Percentiles rank a stretch among this genome's conserved stretches.
Conservation (phyloP, 1,140 invertebrate genomes). For the Anadara kagoshimensis region DNA sequence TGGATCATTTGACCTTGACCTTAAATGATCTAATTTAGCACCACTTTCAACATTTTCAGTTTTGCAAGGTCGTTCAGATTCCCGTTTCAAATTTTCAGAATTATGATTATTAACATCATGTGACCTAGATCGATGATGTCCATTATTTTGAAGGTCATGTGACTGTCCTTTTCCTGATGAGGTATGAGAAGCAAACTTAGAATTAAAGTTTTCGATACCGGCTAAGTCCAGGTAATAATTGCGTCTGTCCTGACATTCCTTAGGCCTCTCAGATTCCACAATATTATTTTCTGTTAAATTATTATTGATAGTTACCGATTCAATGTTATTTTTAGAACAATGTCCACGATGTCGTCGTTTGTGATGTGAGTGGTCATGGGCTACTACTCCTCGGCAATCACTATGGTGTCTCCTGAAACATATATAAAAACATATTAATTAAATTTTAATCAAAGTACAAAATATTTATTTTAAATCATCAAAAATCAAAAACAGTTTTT, state of each 20-base stretch:
- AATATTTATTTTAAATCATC: too few species aligned
- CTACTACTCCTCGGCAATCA: constrained; percentile 54
- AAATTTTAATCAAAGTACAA: too few species aligned
- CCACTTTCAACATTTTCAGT: constrained; percentile 19
- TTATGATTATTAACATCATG: constrained; percentile 52
- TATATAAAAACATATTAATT: constrained; percentile 10
- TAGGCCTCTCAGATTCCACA: constrained; percentile 40
- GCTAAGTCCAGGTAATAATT: constrained; percentile 75
- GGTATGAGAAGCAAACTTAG: constrained; percentile 40
- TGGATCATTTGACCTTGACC: constrained; percentile 65
- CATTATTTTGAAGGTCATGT: not conserved
- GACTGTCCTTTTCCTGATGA: constrained; percentile 39
- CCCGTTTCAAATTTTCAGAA: constrained; percentile 54
- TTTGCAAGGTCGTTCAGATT: constrained; percentile 46
- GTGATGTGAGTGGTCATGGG: constrained; percentile 53
- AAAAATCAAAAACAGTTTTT: too few species aligned
- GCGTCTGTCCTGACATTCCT: constrained; percentile 69
- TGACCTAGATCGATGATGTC: constrained; percentile 60
- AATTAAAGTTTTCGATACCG: constrained; percentile 70
- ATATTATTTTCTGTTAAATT: constrained; percentile 35
- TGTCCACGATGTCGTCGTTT: constrained; percentile 54
- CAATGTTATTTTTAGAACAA: constrained; percentile 34
- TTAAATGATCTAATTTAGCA: constrained; percentile 53
- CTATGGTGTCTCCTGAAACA: constrained; percentile 66
- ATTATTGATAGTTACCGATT: constrained; percentile 37